Base-by-base conservation (phyloP, 2,888 invertebrate genomes). In the Lithophane socia region DNA sequence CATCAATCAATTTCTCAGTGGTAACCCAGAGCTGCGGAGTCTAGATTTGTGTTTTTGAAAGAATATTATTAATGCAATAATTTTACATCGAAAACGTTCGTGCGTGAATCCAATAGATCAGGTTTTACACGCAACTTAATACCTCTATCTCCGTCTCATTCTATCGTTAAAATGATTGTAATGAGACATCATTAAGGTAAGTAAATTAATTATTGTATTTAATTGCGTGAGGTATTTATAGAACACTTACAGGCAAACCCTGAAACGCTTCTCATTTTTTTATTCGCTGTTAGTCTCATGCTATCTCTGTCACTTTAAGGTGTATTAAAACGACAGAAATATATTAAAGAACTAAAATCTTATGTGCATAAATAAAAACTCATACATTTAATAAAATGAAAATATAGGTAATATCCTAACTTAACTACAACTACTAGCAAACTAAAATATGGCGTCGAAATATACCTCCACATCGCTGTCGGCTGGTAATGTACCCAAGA, bases 21-120 rank as follows among this genome's bases (percentile, higher is more conserved):
- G 37, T 37, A 37, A 37, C 37, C 37, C 37, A 5, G 5, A 37
- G 37, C 37, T 37, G 37, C 37, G 37, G 4, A 4, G 5, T 37
- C 37, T 37, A 37, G 37, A 37, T 37, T 37, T 5, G 4, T 37
- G 37, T 5, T 37, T 37, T 37, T 37, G 5, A 37, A 37, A 37
- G 0, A 44, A 75, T 52, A 65, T 7, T 65, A 65, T 21, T 1
- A 73, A 66, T 66, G 56, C n/a, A 80, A 18, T 76, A 42, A 77
- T 66, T 64, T 68, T 7, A 52, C 61, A 12, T 64, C 2, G n/a
- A 29, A 29, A 68, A n/a, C 18, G n/a, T 73, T 80, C 83, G 80
- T 83, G 80, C 63, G 56, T 80, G 49, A 70, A 56, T 75, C 24
- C 21, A 73, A 77, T 72, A 73, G 42, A 72, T 80, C 24, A 68